Conservation (phyloP, 1,140 invertebrate genomes). For the Heliconius nattereri region DNA sequence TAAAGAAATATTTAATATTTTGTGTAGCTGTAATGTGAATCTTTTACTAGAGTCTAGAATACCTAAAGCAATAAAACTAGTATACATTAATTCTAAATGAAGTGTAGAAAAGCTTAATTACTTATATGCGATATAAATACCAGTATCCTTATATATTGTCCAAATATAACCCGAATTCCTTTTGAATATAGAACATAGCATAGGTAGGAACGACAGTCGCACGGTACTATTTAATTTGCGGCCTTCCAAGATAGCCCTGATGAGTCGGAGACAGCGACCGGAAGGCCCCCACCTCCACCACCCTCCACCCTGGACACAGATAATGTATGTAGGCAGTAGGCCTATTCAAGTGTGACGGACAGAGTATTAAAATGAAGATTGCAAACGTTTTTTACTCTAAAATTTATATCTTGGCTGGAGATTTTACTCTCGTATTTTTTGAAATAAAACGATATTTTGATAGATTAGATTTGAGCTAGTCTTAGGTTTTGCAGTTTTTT, state of each 20-base stretch:
- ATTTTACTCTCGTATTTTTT: slow-evolving; percentile 8
- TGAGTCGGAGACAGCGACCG: slow-evolving; percentile 76
- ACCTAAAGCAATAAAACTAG: too few relatives aligned
- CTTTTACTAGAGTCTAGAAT: too few relatives aligned
- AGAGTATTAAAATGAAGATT: slow-evolving; percentile 56
- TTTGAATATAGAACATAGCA: not conserved
- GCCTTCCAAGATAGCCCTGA: slow-evolving; percentile 74
- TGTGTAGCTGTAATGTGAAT: too few relatives aligned
- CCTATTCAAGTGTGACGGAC: slow-evolving; percentile 64
- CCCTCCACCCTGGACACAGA: slow-evolving; percentile 48
- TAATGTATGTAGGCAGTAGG: slow-evolving; percentile 59
- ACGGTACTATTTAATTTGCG: slow-evolving; percentile 77
- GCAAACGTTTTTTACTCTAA: slow-evolving; percentile 36
- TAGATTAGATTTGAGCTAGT: slow-evolving; percentile 17
- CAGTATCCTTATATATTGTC: not conserved
- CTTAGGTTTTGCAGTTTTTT: not conserved
- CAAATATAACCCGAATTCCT: slow-evolving; percentile 1
- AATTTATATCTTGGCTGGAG: slow-evolving; percentile 23
- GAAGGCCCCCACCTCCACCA: slow-evolving; percentile 51
- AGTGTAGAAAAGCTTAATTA: not conserved
- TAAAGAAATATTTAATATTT: too few relatives aligned
- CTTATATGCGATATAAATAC: not conserved
- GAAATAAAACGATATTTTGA: slow-evolving; percentile 24
- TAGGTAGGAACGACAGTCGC: slow-evolving; percentile 26
- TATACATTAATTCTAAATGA: too few relatives aligned